Percentiles rank a stretch among this genome's conserved stretches.
Evolutionary conservation across 2,113 vertebrate species (phyloP).

Genomic region (Oxyura jamaicensis): DNA sequence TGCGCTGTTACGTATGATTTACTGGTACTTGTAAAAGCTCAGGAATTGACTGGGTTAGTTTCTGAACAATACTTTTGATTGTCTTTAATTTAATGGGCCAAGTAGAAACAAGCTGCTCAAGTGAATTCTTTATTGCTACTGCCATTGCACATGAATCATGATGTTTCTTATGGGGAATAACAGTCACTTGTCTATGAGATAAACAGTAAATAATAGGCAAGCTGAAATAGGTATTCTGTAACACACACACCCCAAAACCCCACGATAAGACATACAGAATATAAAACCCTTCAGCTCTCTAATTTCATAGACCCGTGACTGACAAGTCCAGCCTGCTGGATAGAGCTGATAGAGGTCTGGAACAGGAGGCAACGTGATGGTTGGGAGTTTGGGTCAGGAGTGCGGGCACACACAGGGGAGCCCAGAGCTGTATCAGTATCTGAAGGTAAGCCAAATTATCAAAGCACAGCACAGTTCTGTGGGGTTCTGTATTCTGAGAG

Average conservation of each 20-base stretch:
- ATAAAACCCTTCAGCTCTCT: neutral
- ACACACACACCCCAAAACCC: accelerated
- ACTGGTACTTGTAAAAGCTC: neutral
- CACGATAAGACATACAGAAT: neutral
- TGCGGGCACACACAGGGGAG: neutral
- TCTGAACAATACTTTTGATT: neutral
- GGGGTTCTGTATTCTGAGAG: neutral
- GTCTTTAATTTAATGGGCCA: neutral
- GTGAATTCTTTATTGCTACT: neutral
- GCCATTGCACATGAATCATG: neutral
- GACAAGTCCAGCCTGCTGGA: neutral
- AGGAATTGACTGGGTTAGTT: neutral
- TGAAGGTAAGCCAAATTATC: neutral
- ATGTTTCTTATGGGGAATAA: neutral
- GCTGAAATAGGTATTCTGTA: neutral
- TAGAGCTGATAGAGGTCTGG: neutral
- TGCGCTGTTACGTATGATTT: constrained; percentile 10
- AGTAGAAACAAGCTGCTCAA: neutral
- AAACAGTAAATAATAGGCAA: neutral
- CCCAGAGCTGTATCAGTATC: neutral
- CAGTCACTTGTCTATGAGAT: neutral
- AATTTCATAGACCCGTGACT: neutral
- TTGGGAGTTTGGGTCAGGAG: neutral
- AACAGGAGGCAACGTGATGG: neutral
- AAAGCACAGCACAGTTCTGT: neutral